Evolutionary conservation across 2,113 vertebrate species (phyloP).

Genomic region (Notothenia rossii): DNA sequence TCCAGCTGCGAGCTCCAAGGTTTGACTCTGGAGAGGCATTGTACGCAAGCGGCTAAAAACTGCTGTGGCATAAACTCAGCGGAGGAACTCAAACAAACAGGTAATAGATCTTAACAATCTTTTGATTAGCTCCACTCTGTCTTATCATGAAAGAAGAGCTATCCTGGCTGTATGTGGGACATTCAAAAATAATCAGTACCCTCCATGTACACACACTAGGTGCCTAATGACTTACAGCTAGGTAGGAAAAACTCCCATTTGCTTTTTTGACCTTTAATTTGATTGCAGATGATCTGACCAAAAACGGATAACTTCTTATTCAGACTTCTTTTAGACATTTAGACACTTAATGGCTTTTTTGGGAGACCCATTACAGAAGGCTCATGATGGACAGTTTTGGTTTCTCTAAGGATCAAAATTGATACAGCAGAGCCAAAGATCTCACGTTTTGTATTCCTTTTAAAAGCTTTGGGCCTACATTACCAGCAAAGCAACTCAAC

Average conservation of each 20-base stretch:
- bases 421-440: background rate
- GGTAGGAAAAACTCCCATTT: background rate
- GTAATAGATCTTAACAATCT: conserved; percentile 31
- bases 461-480: background rate
- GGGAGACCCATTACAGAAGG: too few species aligned
- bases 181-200: conserved; percentile 3
- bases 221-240: background rate
- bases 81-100: conserved; percentile 14
- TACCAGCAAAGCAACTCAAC: background rate
- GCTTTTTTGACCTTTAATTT: too few species aligned
- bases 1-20: conserved; percentile 84
- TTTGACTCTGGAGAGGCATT: conserved; percentile 85
- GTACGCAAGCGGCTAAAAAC: conserved; percentile 83
- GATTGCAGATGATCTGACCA: background rate
- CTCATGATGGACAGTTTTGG: too few species aligned
- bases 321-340: background rate
- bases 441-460: background rate
- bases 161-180: background rate
- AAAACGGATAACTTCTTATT: background rate
- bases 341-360: too few species aligned
- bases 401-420: background rate
- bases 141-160: conserved; percentile 17
- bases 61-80: conserved; percentile 82
- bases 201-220: conserved; percentile 4
- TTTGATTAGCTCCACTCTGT: conserved; percentile 6